Evolutionary conservation across 2,888 invertebrate genomes (phyloP).

Genomic region (Lysandra coridon): DNA sequence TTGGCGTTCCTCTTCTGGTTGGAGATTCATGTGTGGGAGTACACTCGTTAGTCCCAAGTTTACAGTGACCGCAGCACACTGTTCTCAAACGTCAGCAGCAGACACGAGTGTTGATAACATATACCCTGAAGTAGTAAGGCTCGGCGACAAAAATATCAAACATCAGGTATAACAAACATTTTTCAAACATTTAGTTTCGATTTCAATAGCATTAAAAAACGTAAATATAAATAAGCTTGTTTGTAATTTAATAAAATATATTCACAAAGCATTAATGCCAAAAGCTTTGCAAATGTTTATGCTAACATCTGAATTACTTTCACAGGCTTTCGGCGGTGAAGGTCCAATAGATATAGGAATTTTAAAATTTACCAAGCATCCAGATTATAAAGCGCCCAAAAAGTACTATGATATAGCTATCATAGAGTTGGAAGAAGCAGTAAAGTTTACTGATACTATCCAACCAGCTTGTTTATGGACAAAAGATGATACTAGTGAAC

Average conservation of each 20-base stretch:
- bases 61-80: constrained; percentile 85
- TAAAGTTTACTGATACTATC: neutral
- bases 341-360: neutral
- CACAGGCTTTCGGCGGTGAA: neutral
- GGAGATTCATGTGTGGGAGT: constrained; percentile 81
- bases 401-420: constrained; percentile 20
- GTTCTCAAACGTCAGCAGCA: constrained; percentile 53
- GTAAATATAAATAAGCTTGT: too few relatives aligned
- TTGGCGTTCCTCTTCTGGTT: constrained; percentile 51
- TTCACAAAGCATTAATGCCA: neutral
- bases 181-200: neutral
- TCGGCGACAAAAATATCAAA: constrained; percentile 49
- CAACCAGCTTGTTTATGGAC: constrained; percentile 20
- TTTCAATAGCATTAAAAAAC: too few relatives aligned
- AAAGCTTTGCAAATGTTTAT: too few relatives aligned
- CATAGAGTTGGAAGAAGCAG: neutral
- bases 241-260: neutral
- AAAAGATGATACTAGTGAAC: neutral
- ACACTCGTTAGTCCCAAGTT: constrained; percentile 82
- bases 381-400: neutral
- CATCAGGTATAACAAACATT: constrained; percentile 27
- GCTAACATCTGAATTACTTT: neutral
- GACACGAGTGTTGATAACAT: constrained; percentile 49
- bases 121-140: constrained; percentile 53
- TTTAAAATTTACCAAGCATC: constrained; percentile 8